phyloP scores from a whole-genome alignment of 2,888 invertebrate genomes.

The Ptycholaimellus sp. region DNA sequence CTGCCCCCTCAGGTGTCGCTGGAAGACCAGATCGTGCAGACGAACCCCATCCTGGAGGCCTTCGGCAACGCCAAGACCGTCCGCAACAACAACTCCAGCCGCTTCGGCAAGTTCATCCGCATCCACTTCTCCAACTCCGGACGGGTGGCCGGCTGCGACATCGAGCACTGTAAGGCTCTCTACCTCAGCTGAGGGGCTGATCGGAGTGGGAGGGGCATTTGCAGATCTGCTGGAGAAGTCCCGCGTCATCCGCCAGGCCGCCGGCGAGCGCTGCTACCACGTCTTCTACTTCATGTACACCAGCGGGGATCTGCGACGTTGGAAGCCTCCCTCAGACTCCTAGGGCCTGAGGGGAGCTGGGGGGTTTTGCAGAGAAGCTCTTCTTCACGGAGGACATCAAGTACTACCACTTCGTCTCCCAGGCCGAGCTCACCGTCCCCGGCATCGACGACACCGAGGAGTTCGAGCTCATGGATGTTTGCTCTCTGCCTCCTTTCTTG shows the following conservation, averaged over 20 bases:
- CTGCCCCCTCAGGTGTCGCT: constrained; percentile 77
- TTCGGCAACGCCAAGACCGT: constrained; percentile 99
- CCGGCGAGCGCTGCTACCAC: constrained; percentile 95
- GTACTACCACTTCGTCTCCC: constrained; percentile 49
- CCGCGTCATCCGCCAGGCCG: constrained; percentile 97
- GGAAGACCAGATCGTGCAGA: constrained; percentile 97
- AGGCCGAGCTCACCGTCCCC: constrained; percentile 78
- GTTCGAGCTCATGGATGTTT: constrained; percentile 33
- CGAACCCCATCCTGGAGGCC: constrained; percentile 94
- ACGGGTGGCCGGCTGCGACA: constrained; percentile 98
- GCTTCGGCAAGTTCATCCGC: constrained; percentile 99
- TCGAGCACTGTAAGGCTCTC: constrained; percentile 98
- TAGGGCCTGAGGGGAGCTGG: no score
- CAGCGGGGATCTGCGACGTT: constrained; percentile 99
- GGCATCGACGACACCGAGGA: constrained; percentile 82
- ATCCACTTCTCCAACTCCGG: constrained; percentile 97
- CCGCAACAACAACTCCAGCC: constrained; percentile 99
- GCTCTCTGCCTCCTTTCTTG: background rate
- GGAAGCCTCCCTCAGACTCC: no score
- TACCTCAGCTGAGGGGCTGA: no score
- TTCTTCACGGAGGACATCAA: constrained; percentile 15
- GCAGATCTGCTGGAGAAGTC: constrained; percentile 96
- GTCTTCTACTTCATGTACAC: constrained; percentile 99
- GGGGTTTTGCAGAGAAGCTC: constrained; percentile 10
- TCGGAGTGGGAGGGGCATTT: no score